These are phyloP conservation scores for Pseudococcus longispinus DNA, from an alignment of 2,888 invertebrate species.

Conservation along the genomic window DNA sequence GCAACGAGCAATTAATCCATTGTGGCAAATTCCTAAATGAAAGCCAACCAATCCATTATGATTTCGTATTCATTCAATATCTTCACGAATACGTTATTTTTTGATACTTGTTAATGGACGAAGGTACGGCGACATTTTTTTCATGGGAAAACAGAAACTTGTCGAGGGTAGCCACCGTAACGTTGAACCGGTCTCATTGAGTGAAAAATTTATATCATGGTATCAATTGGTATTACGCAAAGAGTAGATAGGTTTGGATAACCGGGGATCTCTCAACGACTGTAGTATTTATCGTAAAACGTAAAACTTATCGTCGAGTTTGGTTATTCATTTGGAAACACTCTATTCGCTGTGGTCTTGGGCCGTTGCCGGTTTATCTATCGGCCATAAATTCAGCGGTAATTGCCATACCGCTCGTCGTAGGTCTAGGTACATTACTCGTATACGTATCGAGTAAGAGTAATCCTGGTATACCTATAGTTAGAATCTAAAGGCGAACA, in stretches of 20 bases:
- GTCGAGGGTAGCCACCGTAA: neutral
- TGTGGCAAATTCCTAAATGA: too few relatives aligned
- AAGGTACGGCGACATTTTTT: neutral
- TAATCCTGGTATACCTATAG: too few relatives aligned
- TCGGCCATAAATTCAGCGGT: neutral
- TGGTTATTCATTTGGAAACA: neutral
- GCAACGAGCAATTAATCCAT: too few relatives aligned
- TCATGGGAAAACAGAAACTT: neutral
- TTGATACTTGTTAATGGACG: too few relatives aligned
- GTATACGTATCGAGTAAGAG: too few relatives aligned
- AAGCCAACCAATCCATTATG: too few relatives aligned
- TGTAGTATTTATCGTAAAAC: neutral
- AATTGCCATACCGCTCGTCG: neutral
- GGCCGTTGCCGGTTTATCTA: neutral
- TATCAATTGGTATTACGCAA: neutral
- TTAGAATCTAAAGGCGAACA: neutral
- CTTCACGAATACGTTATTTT: too few relatives aligned
- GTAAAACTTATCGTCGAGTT: neutral
- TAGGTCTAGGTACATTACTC: neutral
- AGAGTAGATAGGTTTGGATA: neutral
- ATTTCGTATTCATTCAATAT: too few relatives aligned
- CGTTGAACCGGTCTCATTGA: neutral
- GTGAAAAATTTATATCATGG: neutral
- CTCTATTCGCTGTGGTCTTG: neutral
- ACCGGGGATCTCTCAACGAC: neutral